Evolutionary conservation across 2,797 vertebrate species (phyloP).

Genomic region (Lepus townsendii): DNA sequence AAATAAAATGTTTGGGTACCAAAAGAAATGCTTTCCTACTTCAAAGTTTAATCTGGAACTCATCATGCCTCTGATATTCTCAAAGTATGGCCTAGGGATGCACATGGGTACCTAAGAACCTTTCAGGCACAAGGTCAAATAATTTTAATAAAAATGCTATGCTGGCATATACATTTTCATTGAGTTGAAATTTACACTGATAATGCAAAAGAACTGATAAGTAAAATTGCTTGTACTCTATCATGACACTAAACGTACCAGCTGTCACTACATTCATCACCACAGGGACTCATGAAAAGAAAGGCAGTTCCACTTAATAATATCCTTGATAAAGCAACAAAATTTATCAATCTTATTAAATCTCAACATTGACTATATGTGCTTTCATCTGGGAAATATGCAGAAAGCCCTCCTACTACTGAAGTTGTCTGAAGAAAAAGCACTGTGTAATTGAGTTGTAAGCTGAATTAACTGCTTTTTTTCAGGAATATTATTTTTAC

Average conservation of each 20-base stretch:
- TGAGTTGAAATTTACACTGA: not conserved
- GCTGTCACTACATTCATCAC: not conserved
- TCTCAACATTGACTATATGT: not conserved
- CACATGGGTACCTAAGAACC: not conserved
- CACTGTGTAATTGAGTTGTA: not conserved
- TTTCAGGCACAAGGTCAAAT: not conserved
- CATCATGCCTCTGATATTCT: not conserved
- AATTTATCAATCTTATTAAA: not conserved
- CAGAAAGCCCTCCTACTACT: not conserved
- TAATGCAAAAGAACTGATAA: not conserved
- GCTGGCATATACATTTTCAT: not conserved
- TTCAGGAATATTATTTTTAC: not conserved
- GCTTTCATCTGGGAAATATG: not conserved
- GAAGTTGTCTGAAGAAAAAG: not conserved
- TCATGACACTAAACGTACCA: not conserved
- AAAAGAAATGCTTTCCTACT: not conserved
- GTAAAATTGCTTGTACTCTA: not conserved
- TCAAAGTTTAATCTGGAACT: not conserved
- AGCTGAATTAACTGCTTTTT: not conserved
- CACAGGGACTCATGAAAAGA: not conserved
- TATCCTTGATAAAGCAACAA: not conserved
- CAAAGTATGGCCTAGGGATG: not conserved
- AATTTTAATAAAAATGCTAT: not conserved
- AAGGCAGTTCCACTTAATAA: slow-evolving; percentile 22
- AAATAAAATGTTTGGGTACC: not conserved